Percentiles rank a stretch among this genome's conserved stretches.
phyloP scores from a whole-genome alignment of 2,113 vertebrate genomes.

The Leptodactylus fuscus region DNA sequence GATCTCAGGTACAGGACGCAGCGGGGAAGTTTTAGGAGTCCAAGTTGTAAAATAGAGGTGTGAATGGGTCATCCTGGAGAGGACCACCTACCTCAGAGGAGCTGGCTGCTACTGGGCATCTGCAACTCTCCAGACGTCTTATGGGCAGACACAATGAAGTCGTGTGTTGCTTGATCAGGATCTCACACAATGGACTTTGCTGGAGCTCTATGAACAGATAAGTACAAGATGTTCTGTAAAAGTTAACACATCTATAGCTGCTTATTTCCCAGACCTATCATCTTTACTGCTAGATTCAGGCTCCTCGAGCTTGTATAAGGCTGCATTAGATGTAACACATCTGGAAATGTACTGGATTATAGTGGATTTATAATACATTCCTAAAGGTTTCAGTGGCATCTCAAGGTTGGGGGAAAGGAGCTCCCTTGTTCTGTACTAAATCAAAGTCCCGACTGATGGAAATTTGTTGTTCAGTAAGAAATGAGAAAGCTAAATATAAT shows the following conservation, averaged over 20 bases:
- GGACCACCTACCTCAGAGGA: neutral
- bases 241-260: neutral
- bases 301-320: neutral
- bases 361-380: neutral
- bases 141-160: conserved; percentile 35
- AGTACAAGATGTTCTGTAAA: neutral
- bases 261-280: neutral
- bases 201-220: neutral
- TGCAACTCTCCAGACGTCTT: no score
- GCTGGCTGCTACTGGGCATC: neutral
- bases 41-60: neutral
- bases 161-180: neutral
- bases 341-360: neutral
- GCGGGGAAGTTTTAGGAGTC: neutral
- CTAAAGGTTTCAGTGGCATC: neutral
- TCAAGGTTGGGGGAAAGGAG: neutral
- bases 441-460: neutral
- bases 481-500: neutral
- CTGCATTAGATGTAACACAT: neutral
- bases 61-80: conserved; percentile 4
- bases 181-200: neutral
- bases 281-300: neutral
- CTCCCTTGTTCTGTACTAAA: neutral
- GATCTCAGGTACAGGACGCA: neutral
- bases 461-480: neutral